Evolutionary conservation across 2,797 vertebrate genomes (phyloP).

Genomic region (Phoeniculus purpureus): DNA sequence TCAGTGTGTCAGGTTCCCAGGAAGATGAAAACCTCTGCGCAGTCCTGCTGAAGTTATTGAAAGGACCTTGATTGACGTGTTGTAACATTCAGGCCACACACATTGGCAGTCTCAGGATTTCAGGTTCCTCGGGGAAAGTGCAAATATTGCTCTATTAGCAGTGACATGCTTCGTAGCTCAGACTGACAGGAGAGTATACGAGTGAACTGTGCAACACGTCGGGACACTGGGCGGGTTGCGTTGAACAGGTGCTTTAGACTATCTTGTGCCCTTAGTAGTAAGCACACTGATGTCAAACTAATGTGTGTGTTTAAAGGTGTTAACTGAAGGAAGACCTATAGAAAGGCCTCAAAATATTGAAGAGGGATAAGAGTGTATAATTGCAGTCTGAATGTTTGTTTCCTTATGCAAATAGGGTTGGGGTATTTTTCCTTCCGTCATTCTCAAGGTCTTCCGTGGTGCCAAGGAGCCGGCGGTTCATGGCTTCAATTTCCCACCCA

Average conservation of each 20-base stretch:
- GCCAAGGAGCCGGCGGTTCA: not conserved
- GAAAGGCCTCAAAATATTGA: conserved; percentile 32
- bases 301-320: not conserved
- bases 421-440: too few relatives aligned
- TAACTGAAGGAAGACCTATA: conserved; percentile 2
- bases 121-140: not conserved
- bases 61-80: not conserved
- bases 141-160: not conserved
- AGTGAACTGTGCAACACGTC: not conserved
- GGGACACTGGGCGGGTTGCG: rapidly evolving
- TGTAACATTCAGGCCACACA: not conserved
- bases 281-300: not conserved
- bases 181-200: not conserved
- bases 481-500: not conserved
- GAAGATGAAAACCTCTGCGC: not conserved
- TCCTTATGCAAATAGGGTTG: not conserved
- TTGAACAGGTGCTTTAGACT: not conserved
- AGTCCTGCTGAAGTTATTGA: not conserved
- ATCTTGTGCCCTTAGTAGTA: not conserved
- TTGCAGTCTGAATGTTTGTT: not conserved
- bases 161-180: not conserved
- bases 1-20: not conserved
- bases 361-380: not conserved
- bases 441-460: not conserved
- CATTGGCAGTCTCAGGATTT: not conserved